Conservation (phyloP, 2,888 invertebrate species). For the Tortricodes alternella region DNA sequence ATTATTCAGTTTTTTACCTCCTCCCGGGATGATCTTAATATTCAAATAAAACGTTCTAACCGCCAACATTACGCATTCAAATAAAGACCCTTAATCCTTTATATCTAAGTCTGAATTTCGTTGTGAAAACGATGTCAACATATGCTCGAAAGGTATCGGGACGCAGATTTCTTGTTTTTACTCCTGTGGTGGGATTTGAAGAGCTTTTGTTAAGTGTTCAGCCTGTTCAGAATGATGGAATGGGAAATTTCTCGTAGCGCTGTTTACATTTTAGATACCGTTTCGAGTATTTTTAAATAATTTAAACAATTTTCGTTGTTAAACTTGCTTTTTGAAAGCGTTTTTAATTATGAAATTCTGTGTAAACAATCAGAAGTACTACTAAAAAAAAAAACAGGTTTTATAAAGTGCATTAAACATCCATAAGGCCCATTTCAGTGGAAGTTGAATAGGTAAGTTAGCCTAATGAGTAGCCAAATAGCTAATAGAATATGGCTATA, state of each 20-base stretch:
- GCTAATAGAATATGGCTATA: constrained; percentile 15
- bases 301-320: constrained; percentile 17
- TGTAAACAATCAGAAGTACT: too few relatives aligned
- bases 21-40: constrained; percentile 55
- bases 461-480: constrained; percentile 20
- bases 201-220: constrained; percentile 71
- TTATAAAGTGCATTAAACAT: too few relatives aligned
- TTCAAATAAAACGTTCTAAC: constrained; percentile 48
- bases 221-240: constrained; percentile 62
- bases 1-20: constrained; percentile 75
- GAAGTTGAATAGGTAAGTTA: constrained; percentile 4
- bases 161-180: constrained; percentile 67
- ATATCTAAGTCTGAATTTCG: constrained; percentile 35
- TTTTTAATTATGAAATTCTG: too few relatives aligned
- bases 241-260: constrained; percentile 45
- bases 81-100: constrained; percentile 28
- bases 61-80: constrained; percentile 32
- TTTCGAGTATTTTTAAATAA: constrained; percentile 20
- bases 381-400: too few relatives aligned
- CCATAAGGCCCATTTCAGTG: constrained; percentile 2
- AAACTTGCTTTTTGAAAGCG: background rate
- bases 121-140: constrained; percentile 33
- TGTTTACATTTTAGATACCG: constrained; percentile 36
- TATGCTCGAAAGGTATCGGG: constrained; percentile 48
- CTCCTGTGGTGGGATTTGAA: constrained; percentile 66